Conservation (phyloP, 2,888 invertebrate species). For the Erynnis tages region DNA sequence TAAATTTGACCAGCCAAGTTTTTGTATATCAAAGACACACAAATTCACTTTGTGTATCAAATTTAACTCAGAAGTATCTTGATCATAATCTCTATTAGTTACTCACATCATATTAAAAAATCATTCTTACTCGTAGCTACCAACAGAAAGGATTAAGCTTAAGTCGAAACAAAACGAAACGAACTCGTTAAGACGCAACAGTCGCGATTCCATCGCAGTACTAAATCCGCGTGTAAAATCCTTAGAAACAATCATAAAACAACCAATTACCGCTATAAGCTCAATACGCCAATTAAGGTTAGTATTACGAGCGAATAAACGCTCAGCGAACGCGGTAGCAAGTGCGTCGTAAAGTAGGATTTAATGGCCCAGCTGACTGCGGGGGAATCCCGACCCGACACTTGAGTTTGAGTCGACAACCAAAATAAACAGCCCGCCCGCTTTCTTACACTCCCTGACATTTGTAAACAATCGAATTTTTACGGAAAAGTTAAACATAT, state of each 20-base stretch:
- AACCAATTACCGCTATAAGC: constrained; percentile 65
- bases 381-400: constrained; percentile 60
- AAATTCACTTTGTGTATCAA: no score
- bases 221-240: background rate
- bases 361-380: constrained; percentile 62
- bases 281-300: constrained; percentile 75
- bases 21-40: no score
- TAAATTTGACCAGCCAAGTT: no score
- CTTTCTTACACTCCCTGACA: constrained; percentile 21
- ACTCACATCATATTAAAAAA: no score
- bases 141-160: no score
- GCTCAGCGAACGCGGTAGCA: constrained; percentile 46
- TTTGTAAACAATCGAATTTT: constrained; percentile 21
- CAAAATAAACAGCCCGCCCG: constrained; percentile 25
- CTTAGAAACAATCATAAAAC: constrained; percentile 49
- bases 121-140: no score
- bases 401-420: constrained; percentile 28
- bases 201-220: constrained; percentile 4
- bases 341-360: constrained; percentile 69
- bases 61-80: no score
- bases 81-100: no score
- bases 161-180: no score
- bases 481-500: constrained; percentile 4
- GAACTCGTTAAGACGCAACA: background rate
- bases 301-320: constrained; percentile 66